Percentiles rank a stretch among this genome's conserved stretches.
phyloP scores from a whole-genome alignment of 1,140 invertebrate genomes.

The Cardiocondyla obscurior region DNA sequence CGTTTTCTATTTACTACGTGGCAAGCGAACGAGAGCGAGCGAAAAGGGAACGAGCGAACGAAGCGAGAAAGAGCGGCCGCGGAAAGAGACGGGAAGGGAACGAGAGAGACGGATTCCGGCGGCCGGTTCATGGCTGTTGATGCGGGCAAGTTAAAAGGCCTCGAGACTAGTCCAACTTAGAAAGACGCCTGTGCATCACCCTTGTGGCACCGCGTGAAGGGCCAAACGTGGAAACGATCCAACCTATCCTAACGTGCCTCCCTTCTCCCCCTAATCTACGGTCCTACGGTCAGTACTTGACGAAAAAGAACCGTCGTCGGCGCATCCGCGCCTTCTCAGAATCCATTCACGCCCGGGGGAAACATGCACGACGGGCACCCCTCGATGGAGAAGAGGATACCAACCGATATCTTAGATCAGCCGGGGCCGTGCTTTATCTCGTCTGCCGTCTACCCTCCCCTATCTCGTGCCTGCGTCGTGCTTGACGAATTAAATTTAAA shows the following conservation, averaged over 20 bases:
- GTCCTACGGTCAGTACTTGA: slow-evolving; percentile 22
- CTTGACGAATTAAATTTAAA: slow-evolving; percentile 44
- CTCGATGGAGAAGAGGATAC: background rate
- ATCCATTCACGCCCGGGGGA: slow-evolving; percentile 60
- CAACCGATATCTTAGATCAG: slow-evolving; percentile 44
- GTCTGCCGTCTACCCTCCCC: background rate
- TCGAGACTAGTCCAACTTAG: slow-evolving; percentile 27
- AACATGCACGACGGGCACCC: background rate
- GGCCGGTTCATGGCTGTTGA: background rate
- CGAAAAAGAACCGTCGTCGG: background rate
- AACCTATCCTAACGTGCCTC: slow-evolving; percentile 66
- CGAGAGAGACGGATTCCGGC: background rate
- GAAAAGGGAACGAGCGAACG: background rate
- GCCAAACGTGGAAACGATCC: slow-evolving; percentile 45
- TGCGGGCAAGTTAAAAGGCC: slow-evolving; percentile 66
- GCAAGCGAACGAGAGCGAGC: slow-evolving; percentile 16
- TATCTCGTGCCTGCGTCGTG: background rate
- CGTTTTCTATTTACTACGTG: slow-evolving; percentile 58
- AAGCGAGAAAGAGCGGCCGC: background rate
- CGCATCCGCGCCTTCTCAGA: slow-evolving; percentile 54
- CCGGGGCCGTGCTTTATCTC: slow-evolving; percentile 25
- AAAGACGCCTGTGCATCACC: background rate
- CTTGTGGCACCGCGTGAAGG: background rate
- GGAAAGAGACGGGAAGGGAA: background rate
- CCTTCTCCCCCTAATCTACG: background rate